Percentiles rank a stretch among this genome's conserved stretches.
These are phyloP conservation scores for Psix sp. DNA, from an alignment of 1,140 invertebrate genomes.

Conservation along the genomic window DNA sequence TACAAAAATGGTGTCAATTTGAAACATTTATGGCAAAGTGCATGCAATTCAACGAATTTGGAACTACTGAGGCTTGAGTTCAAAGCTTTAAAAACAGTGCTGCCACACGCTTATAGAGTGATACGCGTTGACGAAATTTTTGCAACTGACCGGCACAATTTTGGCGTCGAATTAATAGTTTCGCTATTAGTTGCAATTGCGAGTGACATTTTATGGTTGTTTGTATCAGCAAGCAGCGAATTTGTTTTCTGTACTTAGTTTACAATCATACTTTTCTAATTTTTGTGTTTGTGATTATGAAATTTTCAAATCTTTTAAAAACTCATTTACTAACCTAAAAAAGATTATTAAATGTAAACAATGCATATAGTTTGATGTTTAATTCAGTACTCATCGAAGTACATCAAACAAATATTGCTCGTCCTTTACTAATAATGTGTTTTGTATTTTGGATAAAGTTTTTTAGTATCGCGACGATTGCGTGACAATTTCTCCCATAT, in stretches of 20 bases:
- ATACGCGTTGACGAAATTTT: background rate
- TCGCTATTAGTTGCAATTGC: too few species aligned
- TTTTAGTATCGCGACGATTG: background rate
- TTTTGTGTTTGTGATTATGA: too few species aligned
- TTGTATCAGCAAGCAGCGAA: too few species aligned
- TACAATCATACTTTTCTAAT: too few species aligned
- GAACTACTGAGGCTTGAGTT: background rate
- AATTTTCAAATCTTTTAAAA: too few species aligned
- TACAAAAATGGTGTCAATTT: background rate
- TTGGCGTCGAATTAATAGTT: background rate
- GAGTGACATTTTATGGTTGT: background rate
- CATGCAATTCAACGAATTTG: background rate
- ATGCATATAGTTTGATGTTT: too few species aligned
- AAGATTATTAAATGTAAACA: too few species aligned
- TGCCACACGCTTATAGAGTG: constrained; percentile 1
- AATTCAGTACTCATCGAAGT: too few species aligned
- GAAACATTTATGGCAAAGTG: background rate
- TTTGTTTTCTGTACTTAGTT: too few species aligned
- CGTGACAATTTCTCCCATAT: background rate
- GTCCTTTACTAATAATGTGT: too few species aligned
- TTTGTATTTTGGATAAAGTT: constrained; percentile 1
- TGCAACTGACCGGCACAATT: background rate
- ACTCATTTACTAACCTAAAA: too few species aligned
- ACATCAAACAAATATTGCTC: too few species aligned
- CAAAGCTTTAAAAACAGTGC: constrained; percentile 1